A percentile compares a stretch with the other conserved stretches of the same genome.
Evolutionary conservation across 1,140 invertebrate genomes (phyloP).

Genomic region (Ceratitis capitata): DNA sequence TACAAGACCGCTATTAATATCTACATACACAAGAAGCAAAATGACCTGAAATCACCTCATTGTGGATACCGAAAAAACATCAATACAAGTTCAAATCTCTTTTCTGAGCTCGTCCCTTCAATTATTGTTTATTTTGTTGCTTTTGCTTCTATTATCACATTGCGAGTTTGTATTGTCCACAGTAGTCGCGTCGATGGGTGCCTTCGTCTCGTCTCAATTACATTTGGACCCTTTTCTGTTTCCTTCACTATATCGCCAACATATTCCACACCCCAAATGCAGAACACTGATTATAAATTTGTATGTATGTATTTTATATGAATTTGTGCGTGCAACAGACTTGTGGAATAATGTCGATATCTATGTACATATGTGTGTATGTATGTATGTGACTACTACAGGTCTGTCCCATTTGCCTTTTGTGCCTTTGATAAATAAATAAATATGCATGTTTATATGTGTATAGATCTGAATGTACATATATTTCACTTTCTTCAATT

Average conservation of each 20-base stretch:
- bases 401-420: no score
- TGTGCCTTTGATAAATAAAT: no score
- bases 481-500: conserved; percentile 6
- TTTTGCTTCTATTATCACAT: background rate
- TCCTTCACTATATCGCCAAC: background rate
- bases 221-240: background rate
- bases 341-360: background rate
- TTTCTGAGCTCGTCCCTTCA: background rate
- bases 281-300: background rate
- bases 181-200: background rate
- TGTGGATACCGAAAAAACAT: background rate
- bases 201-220: conserved; percentile 3
- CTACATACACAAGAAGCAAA: background rate
- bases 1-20: no score
- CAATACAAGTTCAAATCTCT: background rate
- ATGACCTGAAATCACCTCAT: background rate
- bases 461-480: background rate
- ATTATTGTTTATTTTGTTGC: background rate
- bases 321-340: background rate
- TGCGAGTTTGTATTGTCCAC: background rate
- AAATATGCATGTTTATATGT: background rate
- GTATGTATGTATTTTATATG: background rate
- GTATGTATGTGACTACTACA: background rate
- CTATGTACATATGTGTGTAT: background rate
- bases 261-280: conserved; percentile 4